Conservation (phyloP, 2,113 vertebrate genomes). For the Thomomys bottae region DNA sequence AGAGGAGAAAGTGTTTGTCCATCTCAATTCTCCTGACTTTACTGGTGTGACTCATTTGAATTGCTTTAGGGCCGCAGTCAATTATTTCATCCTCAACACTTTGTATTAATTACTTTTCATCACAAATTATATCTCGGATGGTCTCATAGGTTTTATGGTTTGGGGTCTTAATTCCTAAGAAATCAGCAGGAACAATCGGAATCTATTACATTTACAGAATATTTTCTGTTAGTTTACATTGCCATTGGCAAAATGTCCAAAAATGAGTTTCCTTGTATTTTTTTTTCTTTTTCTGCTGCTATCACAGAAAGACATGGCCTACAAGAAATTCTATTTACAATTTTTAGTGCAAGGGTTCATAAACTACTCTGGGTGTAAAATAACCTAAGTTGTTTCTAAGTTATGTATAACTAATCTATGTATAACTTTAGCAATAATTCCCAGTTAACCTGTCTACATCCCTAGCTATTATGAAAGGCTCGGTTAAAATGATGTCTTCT, state of each 20-base stretch:
- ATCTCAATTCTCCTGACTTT: background rate
- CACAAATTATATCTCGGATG: background rate
- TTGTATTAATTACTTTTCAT: background rate
- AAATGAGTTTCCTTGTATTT: background rate
- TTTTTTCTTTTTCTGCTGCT: background rate
- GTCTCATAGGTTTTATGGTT: background rate
- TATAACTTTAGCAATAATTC: background rate
- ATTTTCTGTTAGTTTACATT: background rate
- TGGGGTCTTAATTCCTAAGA: background rate
- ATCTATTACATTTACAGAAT: no score
- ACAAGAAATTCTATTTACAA: background rate
- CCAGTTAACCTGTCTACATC: background rate
- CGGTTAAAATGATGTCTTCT: rapidly evolving
- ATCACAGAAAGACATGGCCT: background rate
- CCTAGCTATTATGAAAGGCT: background rate
- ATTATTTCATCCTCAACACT: background rate
- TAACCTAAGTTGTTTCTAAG: background rate
- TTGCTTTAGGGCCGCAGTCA: background rate
- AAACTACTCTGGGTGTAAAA: background rate
- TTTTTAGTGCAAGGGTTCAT: no score
- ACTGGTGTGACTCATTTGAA: background rate
- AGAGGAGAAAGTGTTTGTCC: background rate
- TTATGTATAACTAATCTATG: no score
- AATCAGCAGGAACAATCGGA: background rate
- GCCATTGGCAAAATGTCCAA: background rate